Conservation (phyloP, 2,113 vertebrate genomes). For the Puffinus mauretanicus region DNA sequence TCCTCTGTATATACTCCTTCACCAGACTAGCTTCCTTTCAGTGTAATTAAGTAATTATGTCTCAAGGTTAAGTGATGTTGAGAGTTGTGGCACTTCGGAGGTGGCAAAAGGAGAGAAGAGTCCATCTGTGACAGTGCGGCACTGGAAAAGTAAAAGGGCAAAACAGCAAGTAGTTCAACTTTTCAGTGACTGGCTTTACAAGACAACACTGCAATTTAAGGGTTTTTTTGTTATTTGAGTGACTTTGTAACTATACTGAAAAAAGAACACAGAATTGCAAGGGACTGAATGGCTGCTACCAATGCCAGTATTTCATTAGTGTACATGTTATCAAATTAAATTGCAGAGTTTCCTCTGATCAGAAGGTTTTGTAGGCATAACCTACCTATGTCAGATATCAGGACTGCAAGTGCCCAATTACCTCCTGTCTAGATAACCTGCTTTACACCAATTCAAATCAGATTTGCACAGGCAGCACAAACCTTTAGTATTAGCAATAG, state of each 20-base stretch:
- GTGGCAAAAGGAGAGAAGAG: background rate
- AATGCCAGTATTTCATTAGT: background rate
- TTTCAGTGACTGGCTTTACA: background rate
- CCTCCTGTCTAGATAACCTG: background rate
- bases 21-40: background rate
- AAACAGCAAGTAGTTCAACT: background rate
- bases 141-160: background rate
- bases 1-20: background rate
- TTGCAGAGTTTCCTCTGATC: background rate
- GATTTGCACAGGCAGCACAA: background rate
- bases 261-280: background rate
- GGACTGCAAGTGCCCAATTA: background rate
- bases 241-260: background rate
- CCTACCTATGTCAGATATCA: background rate
- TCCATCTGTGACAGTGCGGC: rapidly evolving
- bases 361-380: background rate
- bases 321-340: background rate
- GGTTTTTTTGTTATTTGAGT: background rate
- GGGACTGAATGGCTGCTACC: background rate
- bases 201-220: background rate
- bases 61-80: background rate
- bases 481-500: background rate
- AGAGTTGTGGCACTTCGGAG: background rate
- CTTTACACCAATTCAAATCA: background rate
- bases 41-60: no score